A percentile compares a stretch with the other conserved stretches of the same genome.
Evolutionary conservation across 2,888 invertebrate species (phyloP).

Genomic region (Caradrina kadenii): DNA sequence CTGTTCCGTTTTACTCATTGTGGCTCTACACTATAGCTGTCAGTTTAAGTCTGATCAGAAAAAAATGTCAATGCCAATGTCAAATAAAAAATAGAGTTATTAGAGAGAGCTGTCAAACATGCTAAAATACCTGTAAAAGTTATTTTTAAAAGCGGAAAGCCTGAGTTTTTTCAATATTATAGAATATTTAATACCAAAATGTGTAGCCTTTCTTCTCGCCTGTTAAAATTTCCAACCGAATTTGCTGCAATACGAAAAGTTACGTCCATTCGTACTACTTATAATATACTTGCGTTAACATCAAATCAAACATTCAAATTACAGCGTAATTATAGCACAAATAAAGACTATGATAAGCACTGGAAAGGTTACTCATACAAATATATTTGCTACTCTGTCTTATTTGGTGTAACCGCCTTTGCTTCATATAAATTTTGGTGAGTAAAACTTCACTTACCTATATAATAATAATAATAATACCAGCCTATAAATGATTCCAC

Average conservation of each 20-base stretch:
- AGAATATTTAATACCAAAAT: slow-evolving; percentile 60
- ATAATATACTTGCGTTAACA: slow-evolving; percentile 63
- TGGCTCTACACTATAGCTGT: too few relatives aligned
- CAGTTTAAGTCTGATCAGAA: too few relatives aligned
- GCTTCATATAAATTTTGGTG: slow-evolving; percentile 83
- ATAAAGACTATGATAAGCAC: slow-evolving; percentile 58
- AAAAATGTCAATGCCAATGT: slow-evolving; percentile 18
- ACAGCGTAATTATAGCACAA: slow-evolving; percentile 65
- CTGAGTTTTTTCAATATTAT: slow-evolving; percentile 8
- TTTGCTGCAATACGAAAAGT: slow-evolving; percentile 70
- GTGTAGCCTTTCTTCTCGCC: slow-evolving; percentile 73
- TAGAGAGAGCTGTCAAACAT: slow-evolving; percentile 25
- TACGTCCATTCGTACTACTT: slow-evolving; percentile 59
- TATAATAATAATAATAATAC: too few relatives aligned
- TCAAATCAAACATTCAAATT: slow-evolving; percentile 60
- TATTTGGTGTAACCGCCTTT: slow-evolving; percentile 78
- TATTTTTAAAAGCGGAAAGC: slow-evolving; percentile 47
- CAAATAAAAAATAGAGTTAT: background rate
- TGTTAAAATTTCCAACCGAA: slow-evolving; percentile 74
- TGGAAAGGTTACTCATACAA: slow-evolving; percentile 68
- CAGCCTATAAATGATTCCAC: too few relatives aligned
- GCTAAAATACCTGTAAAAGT: slow-evolving; percentile 29
- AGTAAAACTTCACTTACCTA: slow-evolving; percentile 49
- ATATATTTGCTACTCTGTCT: slow-evolving; percentile 77
- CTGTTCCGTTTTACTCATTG: too few relatives aligned